Base-by-base conservation (phyloP, 1,140 invertebrate species). In the Gonatopus flavifemur region DNA sequence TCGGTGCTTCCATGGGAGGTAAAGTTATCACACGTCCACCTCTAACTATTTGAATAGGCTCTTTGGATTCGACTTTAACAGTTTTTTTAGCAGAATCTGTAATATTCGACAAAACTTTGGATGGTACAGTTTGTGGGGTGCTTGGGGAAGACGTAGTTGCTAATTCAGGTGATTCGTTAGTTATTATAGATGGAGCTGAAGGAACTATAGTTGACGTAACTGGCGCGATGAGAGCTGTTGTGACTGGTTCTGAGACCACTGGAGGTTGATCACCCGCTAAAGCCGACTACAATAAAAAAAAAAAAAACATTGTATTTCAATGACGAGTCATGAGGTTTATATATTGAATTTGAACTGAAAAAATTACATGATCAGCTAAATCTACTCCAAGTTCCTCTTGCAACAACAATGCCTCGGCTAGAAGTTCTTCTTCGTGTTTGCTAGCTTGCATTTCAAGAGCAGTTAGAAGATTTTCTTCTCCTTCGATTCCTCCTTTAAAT, bases 1-100 rank as follows among this genome's bases (percentile, higher is more conserved):
- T 84, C n/a, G 87, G 88, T 20, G 88, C 84, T 76, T 90, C 88
- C 32, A 90, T 88, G 1, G 88, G 88, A 13, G 88, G 88, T 47
- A 91, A 70, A 5, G 85, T 87, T 40, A 90, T 86, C 15, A 90
- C 77, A 31, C 87, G 77, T 6, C 87, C 87, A 66, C 88, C 86
- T 5, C 85, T 79, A 5, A 89, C 79, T 62, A 89, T 86, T 75
- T 89, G 86, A 49, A 85, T 83, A 0, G 82, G 81, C 57, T 85
- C 81, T 57, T 84, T 77, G n/a, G n/a, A n/a, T 2, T 64, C 57
- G 4, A 69, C 71, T 42, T 66, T 76, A 0, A 13, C 37, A 5
- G 25, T 4, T 12, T 67, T 69, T 22, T 57, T 60, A 45, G 5
- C 32, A 19, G 13, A 28, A 38, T 55, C 52, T 49, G 19, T 0